A percentile compares a stretch with the other conserved stretches of the same genome.
Conservation (phyloP, 2,888 invertebrate genomes). For the Hyles lineata region DNA sequence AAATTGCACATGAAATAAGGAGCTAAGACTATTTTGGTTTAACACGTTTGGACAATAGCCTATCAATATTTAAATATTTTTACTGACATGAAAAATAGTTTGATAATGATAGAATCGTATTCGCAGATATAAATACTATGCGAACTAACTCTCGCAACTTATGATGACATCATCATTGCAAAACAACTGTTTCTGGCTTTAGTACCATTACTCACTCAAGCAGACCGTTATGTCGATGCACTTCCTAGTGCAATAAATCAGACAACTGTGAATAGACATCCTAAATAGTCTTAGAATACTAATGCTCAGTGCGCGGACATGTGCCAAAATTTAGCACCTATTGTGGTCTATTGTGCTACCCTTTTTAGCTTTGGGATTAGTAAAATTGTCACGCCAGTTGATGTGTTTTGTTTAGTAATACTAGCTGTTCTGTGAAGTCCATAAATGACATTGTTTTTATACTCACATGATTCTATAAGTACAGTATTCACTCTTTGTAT, state of each 20-base stretch:
- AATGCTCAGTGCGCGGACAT: slow-evolving; percentile 17
- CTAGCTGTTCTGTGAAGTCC: background rate
- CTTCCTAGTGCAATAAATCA: slow-evolving; percentile 39
- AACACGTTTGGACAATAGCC: background rate
- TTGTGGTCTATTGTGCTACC: slow-evolving; percentile 34
- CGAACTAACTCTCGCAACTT: background rate
- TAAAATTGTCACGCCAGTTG: slow-evolving; percentile 1
- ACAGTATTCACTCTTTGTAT: no score
- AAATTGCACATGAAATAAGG: slow-evolving; percentile 10
- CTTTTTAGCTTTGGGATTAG: slow-evolving; percentile 19
- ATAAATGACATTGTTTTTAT: background rate
- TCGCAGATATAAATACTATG: background rate
- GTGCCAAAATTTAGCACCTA: slow-evolving; percentile 30
- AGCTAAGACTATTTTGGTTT: background rate
- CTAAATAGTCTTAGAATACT: slow-evolving; percentile 27
- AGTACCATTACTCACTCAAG: slow-evolving; percentile 13
- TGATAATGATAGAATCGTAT: background rate
- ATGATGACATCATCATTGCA: slow-evolving; percentile 20
- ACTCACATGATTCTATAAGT: no score
- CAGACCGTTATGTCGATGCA: slow-evolving; percentile 25
- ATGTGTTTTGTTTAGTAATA: slow-evolving; percentile 2
- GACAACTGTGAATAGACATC: slow-evolving; percentile 34
- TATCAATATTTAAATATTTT: background rate
- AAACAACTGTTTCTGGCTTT: slow-evolving; percentile 7
- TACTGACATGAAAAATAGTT: background rate